Percentiles rank a stretch among this genome's conserved stretches.
Evolutionary conservation across 2,113 vertebrate genomes (phyloP).

Genomic region (Dissostichus mawsoni): DNA sequence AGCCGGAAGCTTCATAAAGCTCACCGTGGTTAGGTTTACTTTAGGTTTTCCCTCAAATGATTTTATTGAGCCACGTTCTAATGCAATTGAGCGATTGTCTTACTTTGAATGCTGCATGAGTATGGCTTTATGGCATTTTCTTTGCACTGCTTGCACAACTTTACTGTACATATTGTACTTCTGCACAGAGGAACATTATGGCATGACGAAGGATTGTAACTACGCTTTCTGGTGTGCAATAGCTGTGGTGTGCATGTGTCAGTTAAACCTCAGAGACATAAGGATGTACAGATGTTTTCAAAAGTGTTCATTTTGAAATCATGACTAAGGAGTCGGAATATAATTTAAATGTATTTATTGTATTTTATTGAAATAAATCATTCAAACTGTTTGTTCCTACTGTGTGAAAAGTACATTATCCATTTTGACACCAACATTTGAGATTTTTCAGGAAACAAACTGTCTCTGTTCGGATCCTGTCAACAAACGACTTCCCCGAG

Average conservation of each 20-base stretch:
- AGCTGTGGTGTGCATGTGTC: slow-evolving; percentile 63
- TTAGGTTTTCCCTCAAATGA: slow-evolving; percentile 39
- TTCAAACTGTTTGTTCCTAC: slow-evolving; percentile 75
- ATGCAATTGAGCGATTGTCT: slow-evolving; percentile 73
- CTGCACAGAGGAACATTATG: slow-evolving; percentile 91
- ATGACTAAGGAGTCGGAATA: slow-evolving; percentile 82
- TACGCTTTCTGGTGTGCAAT: slow-evolving; percentile 58
- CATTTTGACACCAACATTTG: slow-evolving; percentile 52
- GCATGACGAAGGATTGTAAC: slow-evolving; percentile 79
- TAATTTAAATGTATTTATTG: slow-evolving; percentile 82
- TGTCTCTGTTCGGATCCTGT: slow-evolving; percentile 21
- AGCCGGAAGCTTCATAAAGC: slow-evolving; percentile 62
- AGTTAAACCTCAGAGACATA: slow-evolving; percentile 77
- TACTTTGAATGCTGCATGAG: slow-evolving; percentile 84
- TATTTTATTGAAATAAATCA: slow-evolving; percentile 87
- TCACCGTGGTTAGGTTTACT: not conserved
- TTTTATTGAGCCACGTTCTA: slow-evolving; percentile 68
- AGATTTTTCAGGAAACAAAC: slow-evolving; percentile 43
- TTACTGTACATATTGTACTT: slow-evolving; percentile 97
- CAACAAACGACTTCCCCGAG: slow-evolving; percentile 33
- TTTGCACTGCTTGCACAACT: slow-evolving; percentile 87
- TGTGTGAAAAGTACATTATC: slow-evolving; percentile 75
- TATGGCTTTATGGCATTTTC: slow-evolving; percentile 79
- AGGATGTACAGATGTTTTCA: slow-evolving; percentile 93
- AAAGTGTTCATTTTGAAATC: slow-evolving; percentile 89